phyloP scores from a whole-genome alignment of 1,140 invertebrate genomes.

The Drosophila bifasciata region DNA sequence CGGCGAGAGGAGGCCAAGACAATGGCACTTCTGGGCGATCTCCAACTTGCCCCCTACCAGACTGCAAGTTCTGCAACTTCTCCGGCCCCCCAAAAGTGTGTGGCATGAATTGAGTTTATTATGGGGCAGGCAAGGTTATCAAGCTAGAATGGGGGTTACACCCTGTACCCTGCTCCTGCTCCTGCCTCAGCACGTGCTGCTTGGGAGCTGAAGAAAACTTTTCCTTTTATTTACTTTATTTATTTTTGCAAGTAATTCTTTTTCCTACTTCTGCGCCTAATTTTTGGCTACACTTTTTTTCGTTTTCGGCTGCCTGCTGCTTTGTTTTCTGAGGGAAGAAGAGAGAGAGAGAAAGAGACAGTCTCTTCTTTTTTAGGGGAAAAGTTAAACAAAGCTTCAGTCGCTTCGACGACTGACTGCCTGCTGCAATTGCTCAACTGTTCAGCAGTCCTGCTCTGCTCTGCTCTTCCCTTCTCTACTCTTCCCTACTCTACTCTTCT shows the following conservation, averaged over 20 bases:
- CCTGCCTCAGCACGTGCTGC: conserved; percentile 34
- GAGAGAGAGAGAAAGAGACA: background rate
- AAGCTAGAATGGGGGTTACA: conserved; percentile 1
- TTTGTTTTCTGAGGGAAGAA: background rate
- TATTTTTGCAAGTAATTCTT: conserved; percentile 70
- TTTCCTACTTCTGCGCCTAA: conserved; percentile 71
- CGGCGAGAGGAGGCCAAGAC: conserved; percentile 48
- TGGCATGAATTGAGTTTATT: conserved; percentile 63
- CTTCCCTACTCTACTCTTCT: too few species aligned
- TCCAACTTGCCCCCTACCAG: background rate
- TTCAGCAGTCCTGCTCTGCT: conserved; percentile 23
- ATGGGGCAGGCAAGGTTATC: conserved; percentile 46
- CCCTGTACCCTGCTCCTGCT: background rate
- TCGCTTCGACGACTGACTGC: conserved; percentile 32
- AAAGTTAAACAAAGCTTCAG: conserved; percentile 71
- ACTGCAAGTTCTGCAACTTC: too few species aligned
- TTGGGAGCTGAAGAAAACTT: conserved; percentile 55
- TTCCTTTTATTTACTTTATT: conserved; percentile 40
- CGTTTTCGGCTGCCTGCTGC: background rate
- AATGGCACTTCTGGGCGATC: conserved; percentile 65
- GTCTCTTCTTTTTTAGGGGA: conserved; percentile 4
- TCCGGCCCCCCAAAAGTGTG: conserved; percentile 4
- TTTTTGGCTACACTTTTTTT: conserved; percentile 49
- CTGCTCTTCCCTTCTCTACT: too few species aligned
- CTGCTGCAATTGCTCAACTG: conserved; percentile 64